Evolutionary conservation across 1,140 invertebrate genomes (phyloP), one percentile per base, ranked within the genome.

Genomic region (Diachasmimorpha longicaudata): DNA sequence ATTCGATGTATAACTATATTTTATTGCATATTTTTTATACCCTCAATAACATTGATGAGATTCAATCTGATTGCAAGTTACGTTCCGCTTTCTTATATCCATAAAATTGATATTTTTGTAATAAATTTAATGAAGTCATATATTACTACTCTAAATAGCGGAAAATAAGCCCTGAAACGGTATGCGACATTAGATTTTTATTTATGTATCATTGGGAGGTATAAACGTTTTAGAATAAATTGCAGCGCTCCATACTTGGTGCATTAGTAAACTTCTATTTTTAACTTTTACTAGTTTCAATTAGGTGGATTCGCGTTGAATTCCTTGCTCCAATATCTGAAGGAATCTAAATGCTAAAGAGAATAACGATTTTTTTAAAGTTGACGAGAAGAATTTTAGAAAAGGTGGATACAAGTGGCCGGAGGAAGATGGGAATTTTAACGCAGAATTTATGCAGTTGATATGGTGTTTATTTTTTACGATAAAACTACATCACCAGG

Each of bases 91-190:
- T 63, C 58, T 63, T 63, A 23, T 63, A 25, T 13, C 14, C 58
- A 63, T 63, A 63, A 63, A 63, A 25, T 23, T 63, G 19, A 31
- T 63, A 63, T 25, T 69, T 69, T 69, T n/a, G 36, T 69, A 39
- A 46, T 72, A 31, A 21, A 46, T n/a, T 36, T 48, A 36, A 52
- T 48, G 19, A 23, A 55, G 39, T 48, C 25, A 19, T 52, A 72
- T 52, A 36, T 55, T 72, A 52, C 14, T 19, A 11, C 70, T 16
- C 19, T 52, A 48, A 55, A 25, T n/a, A 63, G 58, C 58, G 58
- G 58, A 63, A 63, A 63, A 63, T 63, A 25, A 63, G 37, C 25
- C 39, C 39, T 39, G 48, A 52, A 52, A 52, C 48, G 48, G 48
- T 52, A 52, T 52, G 48, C n/a, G 48, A 52, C 48, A 52, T 52